Evolutionary conservation across 2,888 invertebrate genomes (phyloP), one percentile per base, ranked within the genome.

Genomic region (Lepidocyrtoides sp.): DNA sequence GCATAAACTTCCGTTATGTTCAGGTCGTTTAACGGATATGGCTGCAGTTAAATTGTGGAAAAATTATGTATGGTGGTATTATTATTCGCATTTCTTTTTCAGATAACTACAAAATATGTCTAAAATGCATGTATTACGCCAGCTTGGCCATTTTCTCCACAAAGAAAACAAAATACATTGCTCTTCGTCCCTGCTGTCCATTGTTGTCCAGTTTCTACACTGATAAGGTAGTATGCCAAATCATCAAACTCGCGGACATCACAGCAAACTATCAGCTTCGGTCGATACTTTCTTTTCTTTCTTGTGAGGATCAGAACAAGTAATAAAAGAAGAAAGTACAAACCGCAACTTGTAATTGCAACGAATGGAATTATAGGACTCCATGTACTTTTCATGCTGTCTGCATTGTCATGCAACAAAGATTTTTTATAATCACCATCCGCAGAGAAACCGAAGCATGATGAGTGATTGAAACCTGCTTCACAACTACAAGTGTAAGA

Each of bases 181-280:
- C 20, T 32, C 14, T 54, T 54, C 0, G 84, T 26, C 29, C 91
- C 88, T 17, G 83, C 91, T 0, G 4, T 57, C 66, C 75, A 88
- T 26, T 72, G 75, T 1, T 2, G 66, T 5, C 89, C 92, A 1
- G 92, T 92, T 66, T 92, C 77, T 12, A 91, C 83, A 36, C 91
- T 92, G 7, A 92, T 83, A 2, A 92, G 77, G 23, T 92, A 92
- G 60, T 89, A 91, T n/a, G 91, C 44, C 29, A 88, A 41, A 0
- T 77, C 51, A 8, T 92, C 89, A 23, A 89, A 92, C 26, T 63
- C 23, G 0, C 75, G 20, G 5, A 89, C 32, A 29, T 91, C 82
- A 23, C 83, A 77, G 23, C 63, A 86, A 29, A 92, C 85, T 7
- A 92, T 89, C 2, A 92, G 48, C 12, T 54, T 86, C 0, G 91